Evolutionary conservation across 2,797 vertebrate species (phyloP).

Genomic region (Typhlichthys eigenmanni): DNA sequence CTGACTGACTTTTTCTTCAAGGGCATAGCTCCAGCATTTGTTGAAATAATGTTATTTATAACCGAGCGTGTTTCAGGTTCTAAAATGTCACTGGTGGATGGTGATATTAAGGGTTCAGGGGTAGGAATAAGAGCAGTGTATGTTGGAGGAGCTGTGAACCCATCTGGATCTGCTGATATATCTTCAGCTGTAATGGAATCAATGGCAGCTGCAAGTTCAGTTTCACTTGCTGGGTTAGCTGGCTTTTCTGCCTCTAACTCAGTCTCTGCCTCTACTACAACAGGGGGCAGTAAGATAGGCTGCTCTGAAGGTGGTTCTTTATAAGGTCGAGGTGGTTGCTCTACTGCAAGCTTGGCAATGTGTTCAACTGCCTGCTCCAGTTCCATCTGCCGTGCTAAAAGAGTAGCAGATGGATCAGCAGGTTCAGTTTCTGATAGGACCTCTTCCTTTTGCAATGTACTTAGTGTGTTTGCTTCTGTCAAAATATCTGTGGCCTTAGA

Average conservation of each 20-base stretch:
- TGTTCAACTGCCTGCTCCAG: constrained; percentile 96
- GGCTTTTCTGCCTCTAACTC: constrained; percentile 89
- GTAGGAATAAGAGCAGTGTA: constrained; percentile 79
- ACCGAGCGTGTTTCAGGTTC: constrained; percentile 85
- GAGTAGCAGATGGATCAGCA: constrained; percentile 81
- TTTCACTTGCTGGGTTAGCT: constrained; percentile 91
- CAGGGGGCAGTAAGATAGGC: constrained; percentile 69
- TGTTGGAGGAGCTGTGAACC: constrained; percentile 83
- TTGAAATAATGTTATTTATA: constrained; percentile 79
- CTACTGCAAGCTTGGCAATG: constrained; percentile 90
- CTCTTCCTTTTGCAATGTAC: constrained; percentile 78
- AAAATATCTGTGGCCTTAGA: constrained; percentile 49
- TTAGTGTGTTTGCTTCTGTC: constrained; percentile 70
- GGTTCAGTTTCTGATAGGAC: constrained; percentile 73
- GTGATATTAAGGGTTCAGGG: constrained; percentile 75
- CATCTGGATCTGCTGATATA: constrained; percentile 84
- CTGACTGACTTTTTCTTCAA: constrained; percentile 49
- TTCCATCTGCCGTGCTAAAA: constrained; percentile 90
- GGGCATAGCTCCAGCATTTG: constrained; percentile 59
- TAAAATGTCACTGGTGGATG: constrained; percentile 80
- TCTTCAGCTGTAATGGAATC: constrained; percentile 95
- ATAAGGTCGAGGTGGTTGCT: constrained; percentile 76
- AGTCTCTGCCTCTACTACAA: constrained; percentile 63
- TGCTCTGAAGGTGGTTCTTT: constrained; percentile 81
- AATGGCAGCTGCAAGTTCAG: constrained; percentile 95